Base-by-base conservation (phyloP, 2,113 vertebrate genomes). In the Nothocercus julius region DNA sequence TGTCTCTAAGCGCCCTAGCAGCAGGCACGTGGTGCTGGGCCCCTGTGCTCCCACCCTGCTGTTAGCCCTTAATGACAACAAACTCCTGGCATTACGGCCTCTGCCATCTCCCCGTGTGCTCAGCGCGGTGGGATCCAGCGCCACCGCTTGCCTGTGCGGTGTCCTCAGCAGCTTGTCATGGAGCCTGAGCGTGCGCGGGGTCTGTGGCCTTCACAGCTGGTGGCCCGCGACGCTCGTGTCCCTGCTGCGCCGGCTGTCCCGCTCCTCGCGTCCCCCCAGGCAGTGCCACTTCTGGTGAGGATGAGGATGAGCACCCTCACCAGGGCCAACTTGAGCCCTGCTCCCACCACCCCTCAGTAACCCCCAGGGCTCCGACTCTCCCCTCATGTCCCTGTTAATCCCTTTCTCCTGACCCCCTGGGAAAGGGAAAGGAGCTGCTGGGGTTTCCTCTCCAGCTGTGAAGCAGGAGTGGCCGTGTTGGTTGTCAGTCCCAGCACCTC, bases 21-120 rank as follows among this genome's bases (percentile, higher is more conserved):
- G 69, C 28, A 28, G 56, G 36, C 2, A 1, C 0, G 2, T 73
- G 49, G 40, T 2, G 1, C 7, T 3, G 4, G 42, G 61, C 45
- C 77, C 30, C 56, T 34, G 49, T 59, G 58, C 73, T 70, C 28
- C 51, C 49, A 13, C 34, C 1, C 4, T 17, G 58, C 62, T 82
- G 22, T 87, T 77, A 72, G 72, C 82, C 86, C 72, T 36, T 89
- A 89, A 90, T 82, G 66, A 84, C 82, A 62, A 47, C 44, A 32
- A 21, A 54, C 64, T 47, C 27, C 54, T 85, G 42, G 59, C 80
- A 45, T 87, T 45, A 81, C 30, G 59, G 40, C 45, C 67, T 54
- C 90, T 92, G 7, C 87, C 32, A 91, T 92, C 93, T 89, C 77
- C 72, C 77, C 82, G 74, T 13, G 73, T 72, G 68, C 3, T 4